Percentiles rank a stretch among this genome's conserved stretches.
These are phyloP conservation scores for Petrocephalus sullivani DNA, from an alignment of 2,797 vertebrate genomes.

Conservation along the genomic window DNA sequence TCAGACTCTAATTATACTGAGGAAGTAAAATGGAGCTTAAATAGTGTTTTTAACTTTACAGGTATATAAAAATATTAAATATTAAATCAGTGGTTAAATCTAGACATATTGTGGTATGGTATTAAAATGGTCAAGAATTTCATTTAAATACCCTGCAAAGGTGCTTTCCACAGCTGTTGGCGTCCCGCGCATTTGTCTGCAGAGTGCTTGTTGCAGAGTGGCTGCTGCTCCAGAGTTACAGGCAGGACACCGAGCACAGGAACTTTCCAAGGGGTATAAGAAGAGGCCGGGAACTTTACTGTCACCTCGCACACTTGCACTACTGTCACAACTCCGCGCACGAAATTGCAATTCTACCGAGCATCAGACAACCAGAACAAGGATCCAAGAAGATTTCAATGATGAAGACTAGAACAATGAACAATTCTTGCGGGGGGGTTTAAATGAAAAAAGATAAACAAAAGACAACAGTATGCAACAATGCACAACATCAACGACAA, in stretches of 20 bases:
- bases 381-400: not conserved
- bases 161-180: not conserved
- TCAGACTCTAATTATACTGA: not conserved
- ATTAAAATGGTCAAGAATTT: not conserved
- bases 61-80: not conserved
- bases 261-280: not conserved
- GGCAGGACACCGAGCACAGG: not conserved
- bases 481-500: no score
- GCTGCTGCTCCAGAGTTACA: not conserved
- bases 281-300: not conserved
- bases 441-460: no score
- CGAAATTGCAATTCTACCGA: not conserved
- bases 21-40: not conserved
- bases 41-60: not conserved
- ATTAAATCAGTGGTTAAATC: not conserved
- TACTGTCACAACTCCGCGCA: no score
- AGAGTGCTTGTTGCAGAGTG: not conserved
- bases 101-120: not conserved
- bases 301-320: not conserved
- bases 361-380: not conserved
- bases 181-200: not conserved
- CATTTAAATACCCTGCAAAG: not conserved
- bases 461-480: no score
- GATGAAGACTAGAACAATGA: not conserved
- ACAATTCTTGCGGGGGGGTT: not conserved